Percentiles rank a stretch among this genome's conserved stretches.
Conservation (phyloP, 92 coral and sea anemone genomes). For the Parazoanthus darwini region DNA sequence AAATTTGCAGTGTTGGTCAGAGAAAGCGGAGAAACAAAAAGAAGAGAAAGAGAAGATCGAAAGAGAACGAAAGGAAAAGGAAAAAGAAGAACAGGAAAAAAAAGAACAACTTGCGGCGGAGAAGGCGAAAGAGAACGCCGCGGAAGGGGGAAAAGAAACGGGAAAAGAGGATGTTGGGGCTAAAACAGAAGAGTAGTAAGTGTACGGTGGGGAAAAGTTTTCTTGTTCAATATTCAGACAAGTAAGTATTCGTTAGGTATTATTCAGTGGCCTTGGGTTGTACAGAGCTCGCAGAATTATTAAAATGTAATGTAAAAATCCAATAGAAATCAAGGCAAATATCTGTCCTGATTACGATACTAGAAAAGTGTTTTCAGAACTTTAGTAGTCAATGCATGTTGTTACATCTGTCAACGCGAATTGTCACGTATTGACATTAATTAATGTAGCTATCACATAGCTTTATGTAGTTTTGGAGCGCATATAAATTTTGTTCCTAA, state of each 20-base stretch:
- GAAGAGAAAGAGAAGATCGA: constrained; percentile 44
- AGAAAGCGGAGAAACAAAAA: constrained; percentile 69
- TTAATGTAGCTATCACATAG: neutral
- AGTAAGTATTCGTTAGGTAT: neutral
- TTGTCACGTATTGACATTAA: too few relatives aligned
- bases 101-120: constrained; percentile 6
- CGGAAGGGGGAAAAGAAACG: neutral
- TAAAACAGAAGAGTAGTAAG: constrained; percentile 21
- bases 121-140: constrained; percentile 17
- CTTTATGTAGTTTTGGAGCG: neutral
- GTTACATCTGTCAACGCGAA: neutral
- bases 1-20: constrained; percentile 81
- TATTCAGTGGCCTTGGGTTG: neutral
- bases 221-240: neutral
- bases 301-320: too few relatives aligned
- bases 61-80: constrained; percentile 40
- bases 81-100: constrained; percentile 20
- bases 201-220: neutral
- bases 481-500: neutral
- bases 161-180: neutral
- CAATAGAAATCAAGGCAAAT: neutral
- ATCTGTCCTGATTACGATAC: too few relatives aligned
- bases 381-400: neutral
- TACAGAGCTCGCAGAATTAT: neutral
- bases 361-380: too few relatives aligned